Percentiles rank a stretch among this genome's conserved stretches.
Conservation (phyloP, 2,113 vertebrate genomes). For the Amphilophus citrinellus region DNA sequence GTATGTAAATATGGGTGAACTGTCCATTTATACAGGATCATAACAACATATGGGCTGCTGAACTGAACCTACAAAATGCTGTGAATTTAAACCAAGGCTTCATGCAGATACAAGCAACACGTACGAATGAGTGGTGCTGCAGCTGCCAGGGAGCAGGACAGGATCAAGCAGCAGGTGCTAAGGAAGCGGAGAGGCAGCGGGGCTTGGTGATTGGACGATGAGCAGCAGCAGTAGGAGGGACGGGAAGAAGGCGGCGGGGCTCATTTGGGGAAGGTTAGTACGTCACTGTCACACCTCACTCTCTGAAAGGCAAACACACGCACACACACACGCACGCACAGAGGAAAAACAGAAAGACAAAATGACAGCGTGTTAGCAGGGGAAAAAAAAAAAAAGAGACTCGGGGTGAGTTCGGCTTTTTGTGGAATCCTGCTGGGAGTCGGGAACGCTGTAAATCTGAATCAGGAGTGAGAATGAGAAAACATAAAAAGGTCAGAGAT, state of each 20-base stretch:
- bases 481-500: accelerated
- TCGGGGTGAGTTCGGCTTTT: not conserved
- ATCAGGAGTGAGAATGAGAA: not conserved
- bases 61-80: not conserved
- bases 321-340: not conserved
- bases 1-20: too few species aligned
- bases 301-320: slow-evolving; percentile 73
- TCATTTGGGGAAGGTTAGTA: slow-evolving; percentile 57
- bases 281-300: slow-evolving; percentile 78
- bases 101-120: slow-evolving; percentile 53
- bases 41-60: too few species aligned
- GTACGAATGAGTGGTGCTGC: slow-evolving; percentile 56
- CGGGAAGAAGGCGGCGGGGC: slow-evolving; percentile 52
- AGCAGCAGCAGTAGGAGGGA: slow-evolving; percentile 53
- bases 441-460: slow-evolving; percentile 29
- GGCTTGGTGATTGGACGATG: slow-evolving; percentile 64
- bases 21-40: not conserved
- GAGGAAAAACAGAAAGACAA: slow-evolving; percentile 41
- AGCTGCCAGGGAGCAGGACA: slow-evolving; percentile 49
- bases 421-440: slow-evolving; percentile 16
- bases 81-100: not conserved
- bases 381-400: not conserved
- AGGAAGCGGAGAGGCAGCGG: slow-evolving; percentile 54
- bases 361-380: slow-evolving; percentile 43
- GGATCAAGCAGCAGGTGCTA: slow-evolving; percentile 49